A percentile compares a stretch with the other conserved stretches of the same genome.
Evolutionary conservation across 2,797 vertebrate species (phyloP).

Genomic region (Coregonus suidteri): DNA sequence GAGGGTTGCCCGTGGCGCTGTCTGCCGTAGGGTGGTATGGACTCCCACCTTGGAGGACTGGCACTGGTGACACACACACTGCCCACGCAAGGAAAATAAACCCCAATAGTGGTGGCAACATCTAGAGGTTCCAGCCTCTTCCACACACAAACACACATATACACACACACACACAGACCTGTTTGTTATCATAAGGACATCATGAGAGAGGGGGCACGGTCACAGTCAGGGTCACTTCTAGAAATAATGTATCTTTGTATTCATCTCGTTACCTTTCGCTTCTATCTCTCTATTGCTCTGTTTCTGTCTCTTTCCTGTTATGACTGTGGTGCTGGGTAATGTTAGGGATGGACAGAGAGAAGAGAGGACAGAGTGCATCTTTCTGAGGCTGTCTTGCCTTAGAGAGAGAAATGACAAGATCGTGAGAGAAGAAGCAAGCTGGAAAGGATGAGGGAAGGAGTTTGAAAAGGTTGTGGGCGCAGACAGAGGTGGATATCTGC

Average conservation of each 20-base stretch:
- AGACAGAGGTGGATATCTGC: constrained; percentile 19
- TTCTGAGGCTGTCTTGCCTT: not conserved
- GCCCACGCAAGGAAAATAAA: constrained; percentile 28
- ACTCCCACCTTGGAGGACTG: not conserved
- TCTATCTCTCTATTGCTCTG: constrained; percentile 1
- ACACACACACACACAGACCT: not conserved
- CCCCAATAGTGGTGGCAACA: too few relatives aligned
- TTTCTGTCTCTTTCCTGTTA: too few relatives aligned
- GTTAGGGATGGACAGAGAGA: not conserved
- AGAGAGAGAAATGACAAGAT: not conserved
- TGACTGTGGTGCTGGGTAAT: not conserved
- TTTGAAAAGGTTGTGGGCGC: constrained; percentile 12
- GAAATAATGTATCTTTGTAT: too few relatives aligned
- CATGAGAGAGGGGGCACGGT: not conserved
- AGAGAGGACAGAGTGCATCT: constrained; percentile 3
- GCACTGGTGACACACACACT: not conserved
- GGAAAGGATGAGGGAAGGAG: constrained; percentile 1
- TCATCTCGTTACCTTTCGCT: not conserved
- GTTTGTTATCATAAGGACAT: not conserved
- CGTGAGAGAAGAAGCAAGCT: constrained; percentile 22
- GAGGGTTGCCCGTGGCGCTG: not conserved
- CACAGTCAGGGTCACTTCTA: not conserved
- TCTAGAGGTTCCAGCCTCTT: too few relatives aligned
- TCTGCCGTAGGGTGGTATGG: not conserved
- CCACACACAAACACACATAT: too few relatives aligned